A percentile compares a stretch with the other conserved stretches of the same genome.
Conservation (phyloP, 2,113 vertebrate genomes). For the Pterocles gutturalis region DNA sequence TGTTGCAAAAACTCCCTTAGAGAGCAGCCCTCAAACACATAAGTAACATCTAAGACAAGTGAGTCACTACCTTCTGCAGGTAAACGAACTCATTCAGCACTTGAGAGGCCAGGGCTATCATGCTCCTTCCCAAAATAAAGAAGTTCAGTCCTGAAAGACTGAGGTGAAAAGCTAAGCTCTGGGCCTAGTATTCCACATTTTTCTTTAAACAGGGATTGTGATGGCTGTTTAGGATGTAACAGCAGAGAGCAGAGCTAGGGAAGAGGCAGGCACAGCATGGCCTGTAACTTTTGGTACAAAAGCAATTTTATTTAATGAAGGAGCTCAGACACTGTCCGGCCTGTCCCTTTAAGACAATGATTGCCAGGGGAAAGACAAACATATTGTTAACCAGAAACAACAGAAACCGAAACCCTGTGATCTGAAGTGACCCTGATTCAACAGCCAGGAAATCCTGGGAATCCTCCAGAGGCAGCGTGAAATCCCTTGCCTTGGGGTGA, state of each 20-base stretch:
- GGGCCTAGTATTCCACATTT: not conserved
- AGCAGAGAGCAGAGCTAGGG: not conserved
- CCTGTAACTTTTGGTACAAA: not conserved
- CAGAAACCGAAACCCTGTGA: not conserved
- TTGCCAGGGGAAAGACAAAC: not conserved
- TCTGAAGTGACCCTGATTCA: not conserved
- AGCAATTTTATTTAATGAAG: not conserved
- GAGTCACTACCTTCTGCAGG: not conserved
- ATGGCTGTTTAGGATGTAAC: not conserved
- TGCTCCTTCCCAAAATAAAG: not conserved
- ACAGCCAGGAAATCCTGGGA: not conserved
- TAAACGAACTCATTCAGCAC: not conserved
- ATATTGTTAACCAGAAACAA: not conserved
- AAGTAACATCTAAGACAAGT: not conserved
- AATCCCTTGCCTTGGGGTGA: not conserved
- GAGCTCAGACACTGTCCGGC: not conserved
- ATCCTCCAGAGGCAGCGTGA: not conserved
- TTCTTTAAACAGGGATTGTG: not conserved
- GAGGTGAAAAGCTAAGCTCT: not conserved
- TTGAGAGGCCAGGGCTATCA: not conserved
- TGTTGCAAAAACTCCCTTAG: not conserved
- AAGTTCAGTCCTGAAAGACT: not conserved
- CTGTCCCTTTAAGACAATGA: not conserved
- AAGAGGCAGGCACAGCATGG: not conserved
- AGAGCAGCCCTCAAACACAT: not conserved